These are phyloP conservation scores for Hyposoter dolosus DNA, from an alignment of 2,888 invertebrate genomes.

Conservation along the genomic window DNA sequence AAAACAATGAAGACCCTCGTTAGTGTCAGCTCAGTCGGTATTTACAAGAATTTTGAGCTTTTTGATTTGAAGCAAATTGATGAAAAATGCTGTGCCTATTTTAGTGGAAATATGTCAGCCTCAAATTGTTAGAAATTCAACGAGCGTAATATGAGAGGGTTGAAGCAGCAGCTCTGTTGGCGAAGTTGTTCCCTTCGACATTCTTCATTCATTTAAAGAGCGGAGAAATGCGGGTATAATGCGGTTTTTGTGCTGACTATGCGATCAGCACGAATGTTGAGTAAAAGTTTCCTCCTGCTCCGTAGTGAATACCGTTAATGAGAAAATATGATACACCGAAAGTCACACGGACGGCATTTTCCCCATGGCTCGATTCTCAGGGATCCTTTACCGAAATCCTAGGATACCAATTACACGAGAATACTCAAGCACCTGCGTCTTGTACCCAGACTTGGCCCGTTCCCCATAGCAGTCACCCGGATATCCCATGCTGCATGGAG, in stretches of 20 bases:
- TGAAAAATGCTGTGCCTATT: too few relatives aligned
- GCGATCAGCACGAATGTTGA: constrained; percentile 65
- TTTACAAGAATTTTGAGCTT: too few relatives aligned
- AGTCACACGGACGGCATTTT: constrained; percentile 43
- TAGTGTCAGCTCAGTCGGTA: too few relatives aligned
- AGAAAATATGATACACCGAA: constrained; percentile 79
- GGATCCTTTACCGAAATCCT: constrained; percentile 70
- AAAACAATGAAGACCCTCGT: too few relatives aligned
- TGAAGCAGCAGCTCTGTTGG: constrained; percentile 1
- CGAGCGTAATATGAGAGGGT: not conserved
- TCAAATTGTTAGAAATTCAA: not conserved
- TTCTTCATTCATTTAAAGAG: constrained; percentile 14
- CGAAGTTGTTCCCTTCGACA: constrained; percentile 28
- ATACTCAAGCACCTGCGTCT: constrained; percentile 67
- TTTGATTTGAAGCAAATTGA: too few relatives aligned
- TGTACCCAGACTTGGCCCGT: constrained; percentile 29
- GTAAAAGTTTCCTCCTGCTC: constrained; percentile 71
- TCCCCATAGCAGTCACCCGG: not conserved
- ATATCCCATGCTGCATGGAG: not conserved
- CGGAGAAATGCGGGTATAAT: constrained; percentile 30
- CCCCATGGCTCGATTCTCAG: constrained; percentile 30
- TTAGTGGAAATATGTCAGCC: not conserved
- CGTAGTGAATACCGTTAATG: constrained; percentile 77
- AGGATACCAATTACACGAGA: constrained; percentile 79
- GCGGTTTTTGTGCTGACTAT: constrained; percentile 56